Base-by-base conservation (phyloP, 2,888 invertebrate species). In the Cylindroiulus punctatus region DNA sequence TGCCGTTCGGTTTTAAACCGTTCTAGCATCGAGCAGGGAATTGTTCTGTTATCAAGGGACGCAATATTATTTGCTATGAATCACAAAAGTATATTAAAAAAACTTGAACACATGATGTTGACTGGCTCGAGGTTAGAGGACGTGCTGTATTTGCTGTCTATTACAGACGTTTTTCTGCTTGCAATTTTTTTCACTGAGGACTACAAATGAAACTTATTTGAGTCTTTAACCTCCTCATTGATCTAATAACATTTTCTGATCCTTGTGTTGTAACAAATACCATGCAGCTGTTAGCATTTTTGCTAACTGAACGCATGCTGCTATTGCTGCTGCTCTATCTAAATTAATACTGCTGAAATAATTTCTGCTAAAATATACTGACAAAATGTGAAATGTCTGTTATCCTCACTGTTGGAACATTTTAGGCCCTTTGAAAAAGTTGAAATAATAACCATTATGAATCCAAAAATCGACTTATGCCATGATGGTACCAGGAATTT, bases 61-160 rank as follows among this genome's bases (percentile, higher is more conserved):
- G 17, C 52, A 12, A 52, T 52, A 17, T 52, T 17, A 12, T 52
- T 52, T 52, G 52, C 19, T 17, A 52, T 52, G 4, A 52, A 17
- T 52, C 19, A 52, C 14, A 57, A 7, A 19, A 57, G 57, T 57
- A 57, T 4, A 57, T 57, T 19, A n/a, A 57, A n/a, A 57, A n/a
- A 57, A 57, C 57, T 57, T n/a, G n/a, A n/a, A 4, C n/a, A 57
- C 19, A 57, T n/a, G 57, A 57, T 57, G 57, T 57, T 57, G 57
- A 19, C n/a, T 57, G 57, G n/a, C 57, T 57, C 57, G 19, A 57
- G 57, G 57, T 57, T 57, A n/a, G 57, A 57, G n/a, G 57, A 57
- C 57, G 57, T 57, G 57, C 57, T 57, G 57, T n/a, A 57, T 57
- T 57, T 57, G 57, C 57, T n/a, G 57, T 57, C 19, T n/a, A 19